Percentiles rank a stretch among this genome's conserved stretches.
phyloP scores from a whole-genome alignment of 2,113 vertebrate species.

The Acanthochromis polyacanthus region DNA sequence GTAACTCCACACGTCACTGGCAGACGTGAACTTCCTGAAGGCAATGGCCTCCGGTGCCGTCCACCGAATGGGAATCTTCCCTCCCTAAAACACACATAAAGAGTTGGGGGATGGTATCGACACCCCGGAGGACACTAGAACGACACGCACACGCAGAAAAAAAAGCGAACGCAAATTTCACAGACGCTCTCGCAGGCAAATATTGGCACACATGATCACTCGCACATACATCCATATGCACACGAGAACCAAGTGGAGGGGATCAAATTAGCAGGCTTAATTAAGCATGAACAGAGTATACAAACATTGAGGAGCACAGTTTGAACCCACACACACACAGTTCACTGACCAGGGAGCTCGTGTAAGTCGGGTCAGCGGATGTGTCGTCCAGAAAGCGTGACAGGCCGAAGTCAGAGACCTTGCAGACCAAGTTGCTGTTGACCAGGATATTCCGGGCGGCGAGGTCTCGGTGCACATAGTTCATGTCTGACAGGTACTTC shows the following conservation, averaged over 20 bases:
- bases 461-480: slow-evolving; percentile 96
- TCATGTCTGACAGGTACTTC: slow-evolving; percentile 99
- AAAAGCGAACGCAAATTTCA: slow-evolving; percentile 52
- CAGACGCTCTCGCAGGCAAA: slow-evolving; percentile 46
- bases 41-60: slow-evolving; percentile 87
- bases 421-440: slow-evolving; percentile 99
- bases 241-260: slow-evolving; percentile 41
- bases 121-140: slow-evolving; percentile 14
- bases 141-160: slow-evolving; percentile 23
- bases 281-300: slow-evolving; percentile 38
- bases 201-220: slow-evolving; percentile 59
- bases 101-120: slow-evolving; percentile 22
- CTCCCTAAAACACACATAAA: slow-evolving; percentile 74
- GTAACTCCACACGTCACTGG: slow-evolving; percentile 88
- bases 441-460: slow-evolving; percentile 97
- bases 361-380: slow-evolving; percentile 94
- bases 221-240: slow-evolving; percentile 47
- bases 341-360: slow-evolving; percentile 92
- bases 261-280: slow-evolving; percentile 52
- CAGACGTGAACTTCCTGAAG: slow-evolving; percentile 87
- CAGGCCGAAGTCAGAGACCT: slow-evolving; percentile 96
- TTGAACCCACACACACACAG: slow-evolving; percentile 28
- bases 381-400: slow-evolving; percentile 97
- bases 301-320: slow-evolving; percentile 11
- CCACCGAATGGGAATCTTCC: slow-evolving; percentile 88